A percentile compares a stretch with the other conserved stretches of the same genome.
Evolutionary conservation across 2,888 invertebrate species (phyloP).

Genomic region (Eupithecia exiguata): DNA sequence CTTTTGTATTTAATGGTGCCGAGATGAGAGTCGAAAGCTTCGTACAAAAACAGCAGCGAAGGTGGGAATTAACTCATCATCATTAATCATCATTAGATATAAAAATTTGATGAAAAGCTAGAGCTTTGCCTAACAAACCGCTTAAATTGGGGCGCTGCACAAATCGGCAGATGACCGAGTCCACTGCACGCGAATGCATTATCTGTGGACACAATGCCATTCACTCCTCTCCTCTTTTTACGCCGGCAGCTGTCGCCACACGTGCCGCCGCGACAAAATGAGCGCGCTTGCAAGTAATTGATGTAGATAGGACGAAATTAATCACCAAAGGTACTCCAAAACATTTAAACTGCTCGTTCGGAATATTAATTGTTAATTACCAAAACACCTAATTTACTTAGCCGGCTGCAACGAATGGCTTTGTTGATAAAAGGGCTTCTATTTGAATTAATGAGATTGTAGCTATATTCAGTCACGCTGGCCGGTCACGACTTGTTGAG

Average conservation of each 20-base stretch:
- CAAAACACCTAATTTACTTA: slow-evolving; percentile 59
- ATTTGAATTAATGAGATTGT: slow-evolving; percentile 53
- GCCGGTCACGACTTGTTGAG: slow-evolving; percentile 48
- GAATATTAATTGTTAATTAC: slow-evolving; percentile 70
- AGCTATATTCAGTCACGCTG: slow-evolving; percentile 57
- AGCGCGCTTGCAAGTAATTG: slow-evolving; percentile 50
- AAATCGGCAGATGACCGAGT: slow-evolving; percentile 67
- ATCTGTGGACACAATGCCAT: slow-evolving; percentile 59
- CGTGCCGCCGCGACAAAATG: slow-evolving; percentile 55
- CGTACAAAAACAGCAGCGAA: background rate
- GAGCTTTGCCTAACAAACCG: background rate
- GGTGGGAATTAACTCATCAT: background rate
- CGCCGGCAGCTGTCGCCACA: slow-evolving; percentile 64
- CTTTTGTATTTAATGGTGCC: background rate
- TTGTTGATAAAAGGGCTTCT: slow-evolving; percentile 54
- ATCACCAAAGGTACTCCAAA: slow-evolving; percentile 56
- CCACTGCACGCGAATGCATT: slow-evolving; percentile 63
- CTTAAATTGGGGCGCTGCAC: slow-evolving; percentile 35
- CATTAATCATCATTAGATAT: background rate
- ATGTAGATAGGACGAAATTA: slow-evolving; percentile 54
- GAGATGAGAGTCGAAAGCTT: background rate
- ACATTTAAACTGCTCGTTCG: slow-evolving; percentile 64
- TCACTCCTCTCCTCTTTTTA: slow-evolving; percentile 64
- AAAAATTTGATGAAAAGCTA: background rate
- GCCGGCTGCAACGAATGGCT: slow-evolving; percentile 54